Evolutionary conservation across 2,888 invertebrate genomes (phyloP), one percentile per base, ranked within the genome.

Genomic region (Dryocosmus kuriphilus): DNA sequence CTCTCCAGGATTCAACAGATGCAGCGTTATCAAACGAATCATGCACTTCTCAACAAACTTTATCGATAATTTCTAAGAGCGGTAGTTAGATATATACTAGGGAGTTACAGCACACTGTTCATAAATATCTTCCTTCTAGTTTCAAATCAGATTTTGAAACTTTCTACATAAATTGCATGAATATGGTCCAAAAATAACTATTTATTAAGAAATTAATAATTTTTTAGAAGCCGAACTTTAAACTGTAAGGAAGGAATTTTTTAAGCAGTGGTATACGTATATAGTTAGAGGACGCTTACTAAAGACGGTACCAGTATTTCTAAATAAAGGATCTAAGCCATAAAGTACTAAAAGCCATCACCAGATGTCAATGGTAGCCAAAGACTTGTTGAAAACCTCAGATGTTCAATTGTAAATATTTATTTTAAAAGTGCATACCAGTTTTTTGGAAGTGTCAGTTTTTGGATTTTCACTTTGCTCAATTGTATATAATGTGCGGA

Each of bases 1-100:
- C 63, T 83, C 11, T 83, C 84, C 1, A 83, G 81, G 77, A 77
- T 85, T 30, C 83, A 84, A 62, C 85, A 86, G 71, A 30, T 84
- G 11, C 71, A 71, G 11, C 24, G 81, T 55, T 81, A 81, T 16
- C 71, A 55, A 8, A 35, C 61, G 9, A 74, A 74, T n/a, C n/a
- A n/a, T 8, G 41, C 6, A 41, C 77, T 77, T 73, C 60, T 82
- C 1, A 51, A 77, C 0, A 83, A 81, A 38, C 75, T 81, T 16
- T 82, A 83, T 80, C 81, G 22, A 27, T 81, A 73, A 80, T n/a
- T 24, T 27, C 46, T 9, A 57, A 35, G 22, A 60, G 16, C n/a
- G n/a, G 14, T 60, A 60, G 16, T 60, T 60, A 27, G 16, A 27
- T 1, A 41, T 16, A 16, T 41, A 5, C 41, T 41, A 16, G 41